Base-by-base conservation (phyloP, 2,888 invertebrate genomes). In the Julus scandinavius region DNA sequence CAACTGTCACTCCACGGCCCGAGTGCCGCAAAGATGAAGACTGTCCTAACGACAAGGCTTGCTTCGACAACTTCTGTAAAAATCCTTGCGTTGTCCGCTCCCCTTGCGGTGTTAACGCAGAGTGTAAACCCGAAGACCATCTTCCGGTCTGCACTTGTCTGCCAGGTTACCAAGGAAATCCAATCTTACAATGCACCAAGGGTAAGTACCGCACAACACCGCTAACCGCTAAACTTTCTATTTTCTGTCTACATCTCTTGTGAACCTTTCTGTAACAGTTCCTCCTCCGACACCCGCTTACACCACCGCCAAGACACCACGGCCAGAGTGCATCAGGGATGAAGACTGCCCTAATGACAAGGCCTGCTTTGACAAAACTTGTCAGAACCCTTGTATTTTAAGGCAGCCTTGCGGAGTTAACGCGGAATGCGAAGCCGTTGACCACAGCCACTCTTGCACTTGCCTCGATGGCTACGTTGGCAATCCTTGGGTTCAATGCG, bases 91-190 rank as follows among this genome's bases (percentile, higher is more conserved):
- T 90, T n/a, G 89, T 89, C 38, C 90, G 91, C 88, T 95, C 95
- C 91, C 94, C 94, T 90, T 97, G 97, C 92, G 95, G 95, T 90
- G 94, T 94, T 91, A 96, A 96, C 92, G 97, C 97, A 92, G 96
- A 95, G 92, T 98, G 98, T 92, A 96, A 96, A 93, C 97, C 97
- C 54, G 95, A 96, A 90, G 95, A 95, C 91, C 97, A 97, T 92
- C 94, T 94, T 91, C 96, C 97, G 0, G 95, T 96, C 89, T 98
- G 98, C 93, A 96, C 97, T 45, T 98, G 97, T 93, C 89, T 90
- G 40, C 90, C 90, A 11, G 90, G 89, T 6, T 90, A 90, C 58
- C 89, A 80, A 13, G 91, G 91, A 17, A 90, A 91, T 89, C 90
- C 91, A 5, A 96, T 96, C 92, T 93, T 94, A 89, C 95, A 96